phyloP scores from a whole-genome alignment of 2,113 vertebrate genomes.

The Odobenus rosmarus region DNA sequence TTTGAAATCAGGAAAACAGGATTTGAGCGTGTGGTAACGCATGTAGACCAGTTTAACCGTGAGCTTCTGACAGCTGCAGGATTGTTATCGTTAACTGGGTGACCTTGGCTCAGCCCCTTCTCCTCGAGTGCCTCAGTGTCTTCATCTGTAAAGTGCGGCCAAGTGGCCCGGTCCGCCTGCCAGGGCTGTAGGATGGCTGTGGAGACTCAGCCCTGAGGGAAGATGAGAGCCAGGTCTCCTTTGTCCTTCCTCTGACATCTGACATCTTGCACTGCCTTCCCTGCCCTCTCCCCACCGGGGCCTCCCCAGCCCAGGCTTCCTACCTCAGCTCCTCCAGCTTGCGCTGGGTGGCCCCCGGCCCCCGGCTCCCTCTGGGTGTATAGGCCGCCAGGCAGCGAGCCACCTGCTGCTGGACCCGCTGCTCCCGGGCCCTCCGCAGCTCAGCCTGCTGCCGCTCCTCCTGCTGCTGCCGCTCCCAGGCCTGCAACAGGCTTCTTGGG shows the following conservation, averaged over 20 bases:
- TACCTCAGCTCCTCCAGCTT: slow-evolving; percentile 82
- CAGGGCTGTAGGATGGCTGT: neutral
- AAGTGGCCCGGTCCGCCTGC: neutral
- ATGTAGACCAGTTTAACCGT: neutral
- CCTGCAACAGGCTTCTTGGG: slow-evolving; percentile 67
- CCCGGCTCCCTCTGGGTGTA: neutral
- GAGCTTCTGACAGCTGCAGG: neutral
- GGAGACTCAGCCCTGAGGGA: neutral
- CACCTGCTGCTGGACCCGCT: slow-evolving; percentile 71
- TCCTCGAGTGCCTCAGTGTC: neutral
- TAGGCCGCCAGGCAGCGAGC: slow-evolving; percentile 79
- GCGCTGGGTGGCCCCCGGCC: neutral
- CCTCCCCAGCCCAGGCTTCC: neutral
- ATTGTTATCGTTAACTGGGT: neutral
- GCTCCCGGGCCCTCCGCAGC: slow-evolving; percentile 63
- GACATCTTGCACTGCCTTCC: neutral
- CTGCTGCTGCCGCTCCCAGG: slow-evolving; percentile 70
- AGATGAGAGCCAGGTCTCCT: neutral
- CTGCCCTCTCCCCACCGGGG: too few relatives aligned
- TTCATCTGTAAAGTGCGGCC: neutral
- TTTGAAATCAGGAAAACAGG: neutral
- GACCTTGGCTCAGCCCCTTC: neutral
- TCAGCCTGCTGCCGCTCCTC: slow-evolving; percentile 45
- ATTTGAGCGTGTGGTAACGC: neutral
- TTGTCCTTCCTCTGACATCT: neutral